Evolutionary conservation across 2,888 invertebrate species (phyloP), one percentile per base, ranked within the genome.

Genomic region (Rhodophaea formosa): DNA sequence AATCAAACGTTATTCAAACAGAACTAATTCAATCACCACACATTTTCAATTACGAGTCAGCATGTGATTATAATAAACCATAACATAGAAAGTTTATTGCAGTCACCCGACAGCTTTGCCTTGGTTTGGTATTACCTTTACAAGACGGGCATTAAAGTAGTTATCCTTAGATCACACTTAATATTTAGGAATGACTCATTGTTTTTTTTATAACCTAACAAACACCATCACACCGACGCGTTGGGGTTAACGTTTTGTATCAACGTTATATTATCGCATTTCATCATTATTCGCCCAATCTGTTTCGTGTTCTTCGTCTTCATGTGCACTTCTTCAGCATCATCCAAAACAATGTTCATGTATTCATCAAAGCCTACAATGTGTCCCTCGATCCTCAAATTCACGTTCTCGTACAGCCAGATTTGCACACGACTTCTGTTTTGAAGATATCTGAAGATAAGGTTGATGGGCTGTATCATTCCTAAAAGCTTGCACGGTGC

Each of bases 291-390:
- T 23, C 23, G 23, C 23, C 97, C 97, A n/a, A 97, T 91, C 61
- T 91, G 92, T 75, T 96, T 96, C 62, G 98, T 94, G 67, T 87
- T 88, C 76, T 97, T 96, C 29, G 96, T 96, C 87, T 99, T 99
- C 74, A 96, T 92, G 82, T 98, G 95, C 66, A 96, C 95, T 86
- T 99, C 99, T 80, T 99, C 99, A 1, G 99, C 98, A 71, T 99
- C 99, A 82, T 99, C 99, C 84, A 99, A 87, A 46, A 99, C 99
- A 66, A 99, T 93, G 84, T 99, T 99, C 99, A 99, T 99, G 92
- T 99, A 99, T 86, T 99, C 99, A 84, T 99, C 99, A 85, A 99
- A 99, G n/a, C 99, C 99, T 72, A 98, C 97, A 79, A 99, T 98
- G 93, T 98, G 98, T 57, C 99, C 99, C 91, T 99, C 99, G 74